These are phyloP conservation scores for Eupithecia exiguata DNA, from an alignment of 2,888 invertebrate species.

Conservation along the genomic window DNA sequence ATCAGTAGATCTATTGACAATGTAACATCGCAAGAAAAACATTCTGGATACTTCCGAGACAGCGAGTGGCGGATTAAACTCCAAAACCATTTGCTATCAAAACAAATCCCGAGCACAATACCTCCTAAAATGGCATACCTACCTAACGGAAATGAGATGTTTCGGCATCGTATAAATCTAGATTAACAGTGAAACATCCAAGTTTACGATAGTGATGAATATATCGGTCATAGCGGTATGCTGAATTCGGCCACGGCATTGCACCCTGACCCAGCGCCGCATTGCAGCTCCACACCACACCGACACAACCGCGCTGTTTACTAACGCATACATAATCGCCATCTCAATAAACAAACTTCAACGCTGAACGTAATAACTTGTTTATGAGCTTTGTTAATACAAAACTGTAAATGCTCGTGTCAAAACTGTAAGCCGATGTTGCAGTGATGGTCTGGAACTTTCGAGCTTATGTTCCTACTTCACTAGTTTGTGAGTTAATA, in stretches of 20 bases:
- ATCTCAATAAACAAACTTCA: conserved; percentile 51
- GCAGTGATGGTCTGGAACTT: conserved; percentile 23
- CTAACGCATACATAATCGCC: conserved; percentile 62
- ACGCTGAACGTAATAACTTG: conserved; percentile 44
- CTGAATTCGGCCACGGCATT: conserved; percentile 53
- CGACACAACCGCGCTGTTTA: conserved; percentile 65
- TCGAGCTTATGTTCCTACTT: conserved; percentile 11
- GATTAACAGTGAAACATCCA: conserved; percentile 3
- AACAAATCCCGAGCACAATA: conserved; percentile 2
- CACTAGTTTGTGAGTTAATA: background rate
- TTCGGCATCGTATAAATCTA: background rate
- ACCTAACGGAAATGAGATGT: background rate
- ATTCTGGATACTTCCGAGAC: conserved; percentile 2
- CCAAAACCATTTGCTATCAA: background rate
- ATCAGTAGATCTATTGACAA: background rate
- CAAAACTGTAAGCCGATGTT: conserved; percentile 38
- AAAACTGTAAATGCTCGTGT: conserved; percentile 42
- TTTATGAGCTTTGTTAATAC: conserved; percentile 46
- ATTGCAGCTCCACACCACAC: conserved; percentile 61
- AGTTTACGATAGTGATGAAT: conserved; percentile 5
- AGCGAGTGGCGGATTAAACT: background rate
- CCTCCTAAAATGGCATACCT: conserved; percentile 1
- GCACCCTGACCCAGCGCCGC: conserved; percentile 54
- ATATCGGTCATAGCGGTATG: background rate
- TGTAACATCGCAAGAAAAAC: background rate